phyloP scores from a whole-genome alignment of 2,113 vertebrate species.

The Passer montanus region DNA sequence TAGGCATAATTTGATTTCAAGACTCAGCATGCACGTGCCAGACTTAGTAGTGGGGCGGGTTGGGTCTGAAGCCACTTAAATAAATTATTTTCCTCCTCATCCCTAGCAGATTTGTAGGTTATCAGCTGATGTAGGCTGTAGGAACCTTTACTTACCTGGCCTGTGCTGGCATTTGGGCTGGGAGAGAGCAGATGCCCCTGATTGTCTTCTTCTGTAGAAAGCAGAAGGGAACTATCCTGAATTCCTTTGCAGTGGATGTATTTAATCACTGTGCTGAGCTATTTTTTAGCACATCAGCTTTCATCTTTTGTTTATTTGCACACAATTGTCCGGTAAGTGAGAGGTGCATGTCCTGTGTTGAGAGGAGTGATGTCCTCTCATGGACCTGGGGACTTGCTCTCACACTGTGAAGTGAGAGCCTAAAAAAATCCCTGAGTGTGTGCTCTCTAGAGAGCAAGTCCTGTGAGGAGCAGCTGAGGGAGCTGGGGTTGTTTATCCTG shows the following conservation, averaged over 20 bases:
- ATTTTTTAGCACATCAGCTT: background rate
- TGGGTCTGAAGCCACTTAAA: background rate
- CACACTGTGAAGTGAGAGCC: background rate
- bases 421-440: background rate
- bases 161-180: background rate
- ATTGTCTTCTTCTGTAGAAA: background rate
- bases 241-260: background rate
- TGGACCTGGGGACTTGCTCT: background rate
- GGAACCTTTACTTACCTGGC: background rate
- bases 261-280: background rate
- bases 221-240: background rate
- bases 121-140: background rate
- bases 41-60: background rate
- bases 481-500: background rate
- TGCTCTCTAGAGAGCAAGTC: background rate
- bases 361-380: background rate
- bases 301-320: background rate
- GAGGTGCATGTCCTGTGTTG: background rate
- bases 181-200: background rate
- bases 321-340: fast-evolving
- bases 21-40: background rate
- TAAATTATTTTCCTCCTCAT: background rate
- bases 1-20: background rate
- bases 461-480: background rate
- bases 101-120: background rate